Evolutionary conservation across 64 coral and sea anemone species (phyloP), one percentile per base, ranked within the genome.

Genomic region (Exaiptasia diaphana): DNA sequence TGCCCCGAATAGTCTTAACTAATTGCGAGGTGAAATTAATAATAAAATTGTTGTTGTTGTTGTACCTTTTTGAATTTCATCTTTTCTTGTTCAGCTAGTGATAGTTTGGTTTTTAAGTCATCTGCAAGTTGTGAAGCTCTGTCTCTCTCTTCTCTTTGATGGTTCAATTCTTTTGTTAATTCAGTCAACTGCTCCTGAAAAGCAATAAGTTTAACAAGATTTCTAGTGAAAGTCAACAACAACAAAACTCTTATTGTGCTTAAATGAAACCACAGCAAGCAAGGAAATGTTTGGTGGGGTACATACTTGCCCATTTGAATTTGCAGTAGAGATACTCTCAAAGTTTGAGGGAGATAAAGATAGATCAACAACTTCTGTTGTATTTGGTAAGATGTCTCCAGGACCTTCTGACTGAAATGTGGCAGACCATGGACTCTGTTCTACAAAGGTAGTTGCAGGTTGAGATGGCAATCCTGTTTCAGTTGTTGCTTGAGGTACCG

Each of bases 81-180:
- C 64, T 78, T 78, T 45, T 78, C 84, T 67, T 78, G n/a, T 28
- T 87, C 84, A 33, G 44, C 73, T 32, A 78, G 21, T 23, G 73
- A 87, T 7, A 87, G 30, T 64, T 75, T 85, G 44, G 35, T 55
- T 26, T 85, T 54, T 41, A 85, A 14, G 38, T 58, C 70, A 61
- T 50, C 49, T 37, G 38, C 26, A 35, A 65, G 14, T 35, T 65
- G 5, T 38, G 13, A 5, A 37, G 61, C 12, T 35, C 38, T 65
- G 0, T 65, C 30, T 65, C 14, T 3, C 30, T 65, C 61, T 65
- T 35, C 61, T 0, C 20, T 36, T 14, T 37, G 30, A n/a, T n/a
- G n/a, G n/a, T n/a, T n/a, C n/a, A n/a, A n/a, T n/a, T n/a, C n/a
- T n/a, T n/a, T n/a, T n/a, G n/a, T n/a, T n/a, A n/a, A n/a, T n/a